Conservation (phyloP, 2,113 vertebrate genomes). For the Myotis brandtii region DNA sequence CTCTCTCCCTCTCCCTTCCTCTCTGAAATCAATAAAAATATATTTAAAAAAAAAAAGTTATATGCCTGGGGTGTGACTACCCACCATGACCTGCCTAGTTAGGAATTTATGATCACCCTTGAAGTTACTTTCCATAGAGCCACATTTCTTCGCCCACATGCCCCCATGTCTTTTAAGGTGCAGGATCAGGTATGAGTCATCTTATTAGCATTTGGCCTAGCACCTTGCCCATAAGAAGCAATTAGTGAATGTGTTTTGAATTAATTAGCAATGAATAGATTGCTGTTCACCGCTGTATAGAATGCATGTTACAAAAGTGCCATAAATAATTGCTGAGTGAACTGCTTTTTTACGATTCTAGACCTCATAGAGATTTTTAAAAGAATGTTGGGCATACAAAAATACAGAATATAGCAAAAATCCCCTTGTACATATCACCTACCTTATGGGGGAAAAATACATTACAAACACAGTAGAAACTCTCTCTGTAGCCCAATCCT, state of each 20-base stretch:
- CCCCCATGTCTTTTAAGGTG: neutral
- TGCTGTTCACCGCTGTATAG: neutral
- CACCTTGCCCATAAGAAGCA: neutral
- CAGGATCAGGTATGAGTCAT: neutral
- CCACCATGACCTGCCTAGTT: neutral
- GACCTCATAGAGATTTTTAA: neutral
- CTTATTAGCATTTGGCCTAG: neutral
- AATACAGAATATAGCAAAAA: neutral
- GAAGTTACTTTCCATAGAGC: neutral
- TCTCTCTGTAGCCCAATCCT: too few relatives aligned
- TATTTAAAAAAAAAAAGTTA: too few relatives aligned
- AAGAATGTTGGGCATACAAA: neutral
- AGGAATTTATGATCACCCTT: neutral
- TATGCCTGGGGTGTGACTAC: neutral
- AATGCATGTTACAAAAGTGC: neutral
- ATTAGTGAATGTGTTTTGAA: neutral
- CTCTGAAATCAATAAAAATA: too few relatives aligned
- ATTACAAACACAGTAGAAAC: neutral
- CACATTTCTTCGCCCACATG: neutral
- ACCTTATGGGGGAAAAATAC: neutral
- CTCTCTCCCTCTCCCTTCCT: too few relatives aligned
- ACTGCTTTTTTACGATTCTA: neutral
- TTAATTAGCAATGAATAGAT: neutral
- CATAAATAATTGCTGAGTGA: neutral
- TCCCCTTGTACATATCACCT: neutral